Evolutionary conservation across 1,140 invertebrate species (phyloP).

Genomic region (Scaptomyza montana): DNA sequence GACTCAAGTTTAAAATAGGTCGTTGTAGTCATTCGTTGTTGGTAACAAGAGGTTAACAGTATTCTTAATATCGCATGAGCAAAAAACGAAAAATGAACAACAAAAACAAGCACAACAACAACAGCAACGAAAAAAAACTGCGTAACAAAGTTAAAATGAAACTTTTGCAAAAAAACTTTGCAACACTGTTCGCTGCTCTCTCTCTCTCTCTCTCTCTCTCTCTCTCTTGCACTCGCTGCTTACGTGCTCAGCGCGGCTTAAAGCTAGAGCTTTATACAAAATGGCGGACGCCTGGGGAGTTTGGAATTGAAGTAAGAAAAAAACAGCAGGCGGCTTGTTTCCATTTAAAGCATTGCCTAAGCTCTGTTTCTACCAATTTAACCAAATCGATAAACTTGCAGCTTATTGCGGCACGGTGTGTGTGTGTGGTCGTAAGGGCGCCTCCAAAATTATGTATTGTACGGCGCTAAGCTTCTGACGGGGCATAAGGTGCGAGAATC

Average conservation of each 20-base stretch:
- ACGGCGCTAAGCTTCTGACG: not conserved
- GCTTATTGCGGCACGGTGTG: constrained; percentile 18
- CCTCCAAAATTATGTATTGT: constrained; percentile 5
- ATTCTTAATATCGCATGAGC: constrained; percentile 71
- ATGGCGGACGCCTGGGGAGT: constrained; percentile 12
- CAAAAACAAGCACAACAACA: not conserved
- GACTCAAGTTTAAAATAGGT: constrained; percentile 34
- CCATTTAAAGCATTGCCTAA: constrained; percentile 31
- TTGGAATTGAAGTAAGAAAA: not conserved
- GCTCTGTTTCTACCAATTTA: constrained; percentile 21
- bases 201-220: not conserved
- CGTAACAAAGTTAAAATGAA: constrained; percentile 78
- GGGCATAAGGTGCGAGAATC: not conserved
- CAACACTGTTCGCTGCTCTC: constrained; percentile 1
- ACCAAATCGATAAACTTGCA: constrained; percentile 34
- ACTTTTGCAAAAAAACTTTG: constrained; percentile 68
- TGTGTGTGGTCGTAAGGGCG: not conserved
- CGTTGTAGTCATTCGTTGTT: constrained; percentile 30
- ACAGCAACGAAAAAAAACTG: constrained; percentile 37
- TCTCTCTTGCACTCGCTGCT: constrained; percentile 10
- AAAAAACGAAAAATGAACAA: constrained; percentile 44
- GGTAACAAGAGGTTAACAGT: constrained; percentile 66
- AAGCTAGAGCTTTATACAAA: constrained; percentile 25
- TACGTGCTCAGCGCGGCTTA: constrained; percentile 11
- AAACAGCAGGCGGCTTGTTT: not conserved